A percentile compares a stretch with the other conserved stretches of the same genome.
Evolutionary conservation across 2,113 vertebrate genomes (phyloP).

Genomic region (Dromiciops gliroides): DNA sequence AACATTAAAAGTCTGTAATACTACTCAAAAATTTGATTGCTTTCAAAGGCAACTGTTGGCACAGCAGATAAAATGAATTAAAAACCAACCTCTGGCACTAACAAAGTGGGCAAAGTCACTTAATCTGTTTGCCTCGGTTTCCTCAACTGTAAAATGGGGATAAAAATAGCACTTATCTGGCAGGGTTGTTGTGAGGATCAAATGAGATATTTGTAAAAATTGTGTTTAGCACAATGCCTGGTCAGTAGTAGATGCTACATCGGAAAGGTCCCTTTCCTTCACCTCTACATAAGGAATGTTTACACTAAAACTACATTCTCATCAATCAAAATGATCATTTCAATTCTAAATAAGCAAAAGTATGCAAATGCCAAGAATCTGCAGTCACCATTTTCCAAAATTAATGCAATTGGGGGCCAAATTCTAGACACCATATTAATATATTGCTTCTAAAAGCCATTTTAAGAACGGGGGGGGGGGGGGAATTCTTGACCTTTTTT

Average conservation of each 20-base stretch:
- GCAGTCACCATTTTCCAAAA: background rate
- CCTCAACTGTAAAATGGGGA: background rate
- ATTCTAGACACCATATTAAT: slow-evolving; percentile 10
- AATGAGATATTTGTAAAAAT: background rate
- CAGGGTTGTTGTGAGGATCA: background rate
- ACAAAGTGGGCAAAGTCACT: background rate
- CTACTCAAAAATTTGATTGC: background rate
- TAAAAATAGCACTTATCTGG: background rate
- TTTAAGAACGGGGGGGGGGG: background rate
- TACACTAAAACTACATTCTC: slow-evolving; percentile 38
- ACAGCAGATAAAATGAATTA: background rate
- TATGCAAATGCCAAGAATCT: background rate
- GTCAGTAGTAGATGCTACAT: background rate
- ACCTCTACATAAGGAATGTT: background rate
- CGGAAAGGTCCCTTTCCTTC: background rate
- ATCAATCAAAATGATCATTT: slow-evolving; percentile 16
- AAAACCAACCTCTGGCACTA: background rate
- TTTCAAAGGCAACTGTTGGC: background rate
- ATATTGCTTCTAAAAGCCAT: slow-evolving; percentile 26
- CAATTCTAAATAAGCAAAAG: slow-evolving; percentile 36
- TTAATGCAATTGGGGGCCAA: background rate
- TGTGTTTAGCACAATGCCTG: background rate
- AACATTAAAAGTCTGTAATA: background rate
- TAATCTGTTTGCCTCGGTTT: background rate
- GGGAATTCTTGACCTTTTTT: background rate